Conservation (phyloP, 2,888 invertebrate genomes). For the Eupithecia subfuscata region DNA sequence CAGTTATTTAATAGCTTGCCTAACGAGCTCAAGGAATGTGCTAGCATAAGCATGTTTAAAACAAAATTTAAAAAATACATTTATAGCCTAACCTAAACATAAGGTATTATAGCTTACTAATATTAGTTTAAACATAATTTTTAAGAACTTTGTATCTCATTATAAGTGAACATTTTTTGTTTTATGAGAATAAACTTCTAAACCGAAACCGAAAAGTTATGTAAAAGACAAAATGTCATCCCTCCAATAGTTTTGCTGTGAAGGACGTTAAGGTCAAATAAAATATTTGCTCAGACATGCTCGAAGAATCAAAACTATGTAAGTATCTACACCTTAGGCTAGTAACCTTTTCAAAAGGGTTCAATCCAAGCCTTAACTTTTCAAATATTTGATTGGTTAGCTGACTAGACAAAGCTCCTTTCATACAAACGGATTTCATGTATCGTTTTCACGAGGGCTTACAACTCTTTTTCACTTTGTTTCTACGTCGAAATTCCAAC, state of each 20-base stretch:
- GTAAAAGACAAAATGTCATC: neutral
- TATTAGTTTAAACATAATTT: too few species aligned
- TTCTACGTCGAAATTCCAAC: neutral
- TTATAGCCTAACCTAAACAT: too few species aligned
- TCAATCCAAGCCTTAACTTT: neutral
- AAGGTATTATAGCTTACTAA: too few species aligned
- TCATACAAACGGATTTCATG: neutral
- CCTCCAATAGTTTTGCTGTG: neutral
- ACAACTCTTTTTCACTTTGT: neutral
- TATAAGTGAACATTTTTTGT: too few species aligned
- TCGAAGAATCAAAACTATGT: slow-evolving; percentile 3
- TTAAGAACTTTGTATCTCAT: too few species aligned
- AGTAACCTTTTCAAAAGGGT: neutral
- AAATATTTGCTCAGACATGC: neutral
- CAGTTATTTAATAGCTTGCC: too few species aligned
- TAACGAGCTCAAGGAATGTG: too few species aligned
- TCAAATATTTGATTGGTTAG: slow-evolving; percentile 13
- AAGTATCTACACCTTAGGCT: neutral
- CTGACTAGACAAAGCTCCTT: neutral
- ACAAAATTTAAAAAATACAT: too few species aligned
- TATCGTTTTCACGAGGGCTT: neutral
- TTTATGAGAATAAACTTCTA: too few species aligned
- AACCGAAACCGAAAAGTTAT: neutral
- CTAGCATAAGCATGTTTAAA: too few species aligned
- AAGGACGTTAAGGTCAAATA: neutral